phyloP scores from a whole-genome alignment of 2,113 vertebrate species.

The Galemys pyrenaicus region DNA sequence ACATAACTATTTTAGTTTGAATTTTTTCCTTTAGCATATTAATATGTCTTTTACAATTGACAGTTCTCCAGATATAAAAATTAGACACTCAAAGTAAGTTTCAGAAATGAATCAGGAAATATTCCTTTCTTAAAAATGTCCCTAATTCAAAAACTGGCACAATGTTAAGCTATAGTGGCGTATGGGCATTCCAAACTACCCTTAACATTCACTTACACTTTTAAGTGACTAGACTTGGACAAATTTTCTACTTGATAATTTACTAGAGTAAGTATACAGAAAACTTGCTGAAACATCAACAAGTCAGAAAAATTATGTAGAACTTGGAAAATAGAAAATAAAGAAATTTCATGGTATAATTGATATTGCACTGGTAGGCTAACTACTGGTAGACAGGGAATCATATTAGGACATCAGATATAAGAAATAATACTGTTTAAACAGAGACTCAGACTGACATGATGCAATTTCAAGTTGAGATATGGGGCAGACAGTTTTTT shows the following conservation, averaged over 20 bases:
- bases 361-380: neutral
- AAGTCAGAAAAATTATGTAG: neutral
- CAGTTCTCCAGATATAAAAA: slow-evolving; percentile 12
- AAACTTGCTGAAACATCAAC: slow-evolving; percentile 4
- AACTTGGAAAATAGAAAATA: neutral
- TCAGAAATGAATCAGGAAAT: slow-evolving; percentile 2
- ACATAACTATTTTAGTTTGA: neutral
- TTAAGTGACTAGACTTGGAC: neutral
- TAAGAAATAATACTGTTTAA: neutral
- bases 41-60: neutral
- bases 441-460: neutral
- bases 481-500: neutral
- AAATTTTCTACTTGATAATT: neutral
- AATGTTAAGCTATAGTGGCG: neutral
- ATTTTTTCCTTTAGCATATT: neutral
- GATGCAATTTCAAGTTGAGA: neutral
- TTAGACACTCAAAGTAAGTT: neutral
- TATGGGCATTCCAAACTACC: neutral
- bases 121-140: neutral
- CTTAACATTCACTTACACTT: neutral
- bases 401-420: neutral
- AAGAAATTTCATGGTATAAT: neutral
- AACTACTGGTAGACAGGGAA: neutral
- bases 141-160: neutral
- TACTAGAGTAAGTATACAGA: neutral